These are phyloP conservation scores for Eptesicus fuscus DNA, from an alignment of 2,113 vertebrate species.

Conservation along the genomic window DNA sequence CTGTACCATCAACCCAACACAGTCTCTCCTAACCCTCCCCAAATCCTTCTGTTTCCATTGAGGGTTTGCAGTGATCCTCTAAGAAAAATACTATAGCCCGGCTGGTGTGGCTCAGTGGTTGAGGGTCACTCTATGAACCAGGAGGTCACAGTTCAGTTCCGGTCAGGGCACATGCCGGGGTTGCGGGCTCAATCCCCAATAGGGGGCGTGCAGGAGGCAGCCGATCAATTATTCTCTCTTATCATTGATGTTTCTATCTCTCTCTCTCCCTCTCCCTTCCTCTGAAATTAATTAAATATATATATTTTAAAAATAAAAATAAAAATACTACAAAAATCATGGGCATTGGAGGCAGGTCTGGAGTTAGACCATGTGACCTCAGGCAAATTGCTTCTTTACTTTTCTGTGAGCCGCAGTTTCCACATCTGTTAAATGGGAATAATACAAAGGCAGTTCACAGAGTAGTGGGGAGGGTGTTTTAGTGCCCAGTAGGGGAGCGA, in stretches of 20 bases:
- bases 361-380: neutral
- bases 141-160: too few relatives aligned
- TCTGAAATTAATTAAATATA: too few relatives aligned
- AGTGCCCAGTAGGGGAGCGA: neutral
- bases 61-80: neutral
- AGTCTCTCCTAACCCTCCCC: neutral
- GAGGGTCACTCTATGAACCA: too few relatives aligned
- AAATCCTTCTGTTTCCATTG: neutral
- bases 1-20: neutral
- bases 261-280: too few relatives aligned
- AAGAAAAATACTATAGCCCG: neutral
- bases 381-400: neutral
- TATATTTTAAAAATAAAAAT: neutral
- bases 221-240: too few relatives aligned
- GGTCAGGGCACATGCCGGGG: too few relatives aligned
- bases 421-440: neutral
- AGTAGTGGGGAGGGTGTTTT: rapidly evolving
- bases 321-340: neutral
- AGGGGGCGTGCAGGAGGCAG: too few relatives aligned
- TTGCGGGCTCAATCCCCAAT: too few relatives aligned
- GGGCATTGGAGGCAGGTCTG: neutral
- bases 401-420: neutral
- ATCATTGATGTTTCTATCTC: too few relatives aligned
- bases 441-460: neutral
- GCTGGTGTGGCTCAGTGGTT: too few relatives aligned